phyloP scores from a whole-genome alignment of 2,797 vertebrate species.

The Sebastes glaucus region DNA sequence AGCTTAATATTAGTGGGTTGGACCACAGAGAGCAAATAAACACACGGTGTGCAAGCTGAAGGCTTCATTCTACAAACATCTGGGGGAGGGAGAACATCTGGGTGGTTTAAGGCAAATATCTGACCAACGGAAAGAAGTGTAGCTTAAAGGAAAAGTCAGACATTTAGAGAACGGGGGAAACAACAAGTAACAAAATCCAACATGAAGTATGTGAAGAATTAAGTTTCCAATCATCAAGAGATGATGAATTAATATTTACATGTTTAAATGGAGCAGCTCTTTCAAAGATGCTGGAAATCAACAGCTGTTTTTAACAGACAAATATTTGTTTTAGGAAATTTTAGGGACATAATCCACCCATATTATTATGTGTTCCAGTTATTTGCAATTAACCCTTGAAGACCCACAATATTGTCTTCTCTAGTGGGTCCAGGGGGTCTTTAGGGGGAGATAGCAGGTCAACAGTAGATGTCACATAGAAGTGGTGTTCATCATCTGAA shows the following conservation, averaged over 20 bases:
- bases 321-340: no score
- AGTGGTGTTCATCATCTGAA: no score
- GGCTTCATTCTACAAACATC: neutral
- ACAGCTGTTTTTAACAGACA: no score
- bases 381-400: no score
- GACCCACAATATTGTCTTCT: no score
- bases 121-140: neutral
- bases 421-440: no score
- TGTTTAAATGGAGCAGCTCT: neutral
- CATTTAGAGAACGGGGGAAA: neutral
- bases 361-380: no score
- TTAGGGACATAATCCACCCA: no score
- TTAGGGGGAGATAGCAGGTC: no score
- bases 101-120: neutral
- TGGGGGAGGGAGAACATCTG: neutral
- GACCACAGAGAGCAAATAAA: slow-evolving; percentile 9
- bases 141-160: neutral
- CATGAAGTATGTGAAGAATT: neutral
- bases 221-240: neutral
- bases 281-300: neutral
- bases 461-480: no score
- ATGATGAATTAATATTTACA: neutral
- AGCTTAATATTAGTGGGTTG: slow-evolving; percentile 7
- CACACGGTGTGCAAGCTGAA: neutral
- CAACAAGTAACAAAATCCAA: neutral